Evolutionary conservation across 2,797 vertebrate genomes (phyloP), one percentile per base, ranked within the genome.

Genomic region (Cryptoblepharus egeriae): DNA sequence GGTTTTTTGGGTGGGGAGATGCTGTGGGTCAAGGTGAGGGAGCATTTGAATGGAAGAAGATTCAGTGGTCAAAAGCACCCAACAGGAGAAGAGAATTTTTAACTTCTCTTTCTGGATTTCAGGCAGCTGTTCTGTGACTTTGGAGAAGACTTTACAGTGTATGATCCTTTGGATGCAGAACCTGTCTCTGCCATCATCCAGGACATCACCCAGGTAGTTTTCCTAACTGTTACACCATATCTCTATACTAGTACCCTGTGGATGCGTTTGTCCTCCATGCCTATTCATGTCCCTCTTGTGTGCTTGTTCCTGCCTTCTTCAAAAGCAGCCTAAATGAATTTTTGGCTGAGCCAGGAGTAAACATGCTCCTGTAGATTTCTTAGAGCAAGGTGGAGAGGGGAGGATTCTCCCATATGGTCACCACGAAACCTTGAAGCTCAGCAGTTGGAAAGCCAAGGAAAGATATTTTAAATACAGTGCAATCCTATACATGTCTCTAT

Each of bases 41-140:
- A 16, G 30, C 26, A 32, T 12, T 58, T 81, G 42, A 49, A 49
- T 32, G 55, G 0, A 0, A n/a, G 52, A 60, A 68, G 75, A 35
- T 35, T 26, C 22, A 58, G 0, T 80, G n/a, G 1, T 12, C 18
- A 20, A 49, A 45, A 24, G 37, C 16, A 39, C 49, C n/a, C 5
- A 67, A 28, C 45, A 16, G 45, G 42, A 49, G 39, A 55, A 18
- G 15, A 65, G 28, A 42, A 1, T 1, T 7, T 10, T n/a, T 32
- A 26, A 39, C n/a, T 75, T 72, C 1, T 83, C 82, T 6, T 0
- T 81, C 16, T 22, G 79, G 24, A 65, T 87, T 92, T 72, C 90
- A 99, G 98, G 64, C 98, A 98, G 90, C 28, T 99, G 63, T 99
- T 99, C 90, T 98, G 98, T 90, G 98, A 99, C 93, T 99, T 98